Base-by-base conservation (phyloP, 2,113 vertebrate genomes). In the Cyprinodon brontotheroides region DNA sequence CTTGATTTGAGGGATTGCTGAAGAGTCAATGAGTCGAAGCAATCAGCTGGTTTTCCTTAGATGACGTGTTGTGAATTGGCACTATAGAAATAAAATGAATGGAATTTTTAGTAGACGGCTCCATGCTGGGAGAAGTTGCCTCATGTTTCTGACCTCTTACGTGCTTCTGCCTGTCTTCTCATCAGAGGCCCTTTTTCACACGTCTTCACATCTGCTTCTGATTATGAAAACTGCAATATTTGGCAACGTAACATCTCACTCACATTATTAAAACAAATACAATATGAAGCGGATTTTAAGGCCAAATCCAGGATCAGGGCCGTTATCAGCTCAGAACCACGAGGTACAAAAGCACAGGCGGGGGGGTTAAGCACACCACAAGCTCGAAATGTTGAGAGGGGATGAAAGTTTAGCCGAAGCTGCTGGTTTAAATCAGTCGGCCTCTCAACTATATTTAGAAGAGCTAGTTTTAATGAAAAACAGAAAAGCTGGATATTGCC, bases 161-260 rank as follows among this genome's bases (percentile, higher is more conserved):
- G 71, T 29, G 71, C 73, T 72, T 63, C 36, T 57, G 36, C 69
- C 2, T 65, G 39, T 7, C 53, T 48, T 64, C 47, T 47, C 72
- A 65, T 38, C 68, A 36, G 72, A 72, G 48, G 71, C 48, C 57
- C 71, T 40, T 64, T 38, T n/a, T 69, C 50, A 61, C 4, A 1
- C 50, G 29, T 68, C 47, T 41, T 45, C 74, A 83, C 89, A 90
- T 86, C 89, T 88, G 86, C 67, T 87, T 69, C 62, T 80, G 74
- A 79, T 82, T 53, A 20, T 17, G 61, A 83, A 78, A 77, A 68
- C 41, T 38, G 65, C 29, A 86, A 65, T 70, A 77, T 78, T 78
- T 59, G 68, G 53, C 48, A 50, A 74, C 7, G 8, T 50, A 61
- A 65, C 81, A 64, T 74, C 72, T 43, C 17, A 11, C 61, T 71